Conservation (phyloP, 2,888 invertebrate species). For the Cephus spinipes region DNA sequence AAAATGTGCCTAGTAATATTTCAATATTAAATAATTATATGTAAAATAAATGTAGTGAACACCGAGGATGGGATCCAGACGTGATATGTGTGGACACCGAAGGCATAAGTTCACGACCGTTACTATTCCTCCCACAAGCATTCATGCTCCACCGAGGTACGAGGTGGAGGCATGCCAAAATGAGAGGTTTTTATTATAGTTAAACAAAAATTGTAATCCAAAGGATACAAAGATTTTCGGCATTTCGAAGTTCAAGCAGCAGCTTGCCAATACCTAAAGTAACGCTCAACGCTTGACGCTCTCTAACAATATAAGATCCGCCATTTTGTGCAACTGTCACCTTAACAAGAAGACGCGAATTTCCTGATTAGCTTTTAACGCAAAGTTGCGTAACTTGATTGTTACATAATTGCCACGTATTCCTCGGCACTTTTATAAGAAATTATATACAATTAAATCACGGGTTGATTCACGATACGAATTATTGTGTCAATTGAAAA, state of each 20-base stretch:
- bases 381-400: neutral
- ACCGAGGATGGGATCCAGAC: conserved; percentile 84
- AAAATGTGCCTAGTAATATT: neutral
- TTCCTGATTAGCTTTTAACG: neutral
- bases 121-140: conserved; percentile 80
- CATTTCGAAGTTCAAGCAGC: neutral
- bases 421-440: neutral
- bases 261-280: neutral
- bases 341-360: neutral
- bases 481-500: neutral
- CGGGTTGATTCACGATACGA: neutral
- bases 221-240: neutral
- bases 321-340: neutral
- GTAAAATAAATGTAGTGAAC: conserved; percentile 69
- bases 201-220: neutral
- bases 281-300: neutral
- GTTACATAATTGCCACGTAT: neutral
- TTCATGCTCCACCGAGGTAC: conserved; percentile 76
- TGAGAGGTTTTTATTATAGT: conserved; percentile 69
- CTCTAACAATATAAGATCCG: neutral
- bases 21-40: neutral
- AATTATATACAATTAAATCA: neutral
- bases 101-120: conserved; percentile 76
- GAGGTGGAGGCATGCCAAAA: conserved; percentile 82
- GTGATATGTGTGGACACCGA: conserved; percentile 79